Evolutionary conservation across 2,113 vertebrate genomes (phyloP).

Genomic region (Nettapus auritus): DNA sequence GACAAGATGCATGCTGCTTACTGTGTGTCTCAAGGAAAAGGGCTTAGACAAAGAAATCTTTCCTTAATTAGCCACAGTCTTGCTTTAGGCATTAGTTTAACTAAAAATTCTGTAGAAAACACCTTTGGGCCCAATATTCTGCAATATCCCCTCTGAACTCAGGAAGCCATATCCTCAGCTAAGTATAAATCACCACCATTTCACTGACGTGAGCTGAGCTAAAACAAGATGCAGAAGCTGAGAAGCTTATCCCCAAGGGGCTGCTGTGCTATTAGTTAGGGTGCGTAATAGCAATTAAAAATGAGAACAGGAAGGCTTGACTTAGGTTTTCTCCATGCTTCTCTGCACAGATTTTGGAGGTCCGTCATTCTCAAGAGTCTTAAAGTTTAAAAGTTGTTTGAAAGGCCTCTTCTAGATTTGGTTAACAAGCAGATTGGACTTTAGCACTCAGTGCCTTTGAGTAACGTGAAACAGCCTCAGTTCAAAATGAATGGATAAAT

Average conservation of each 20-base stretch:
- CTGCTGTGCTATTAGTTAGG: not conserved
- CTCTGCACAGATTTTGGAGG: not conserved
- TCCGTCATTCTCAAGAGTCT: not conserved
- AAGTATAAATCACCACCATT: rapidly evolving
- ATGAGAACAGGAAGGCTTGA: not conserved
- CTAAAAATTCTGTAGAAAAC: not conserved
- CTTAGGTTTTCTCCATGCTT: not conserved
- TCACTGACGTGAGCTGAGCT: not conserved
- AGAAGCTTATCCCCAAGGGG: not conserved
- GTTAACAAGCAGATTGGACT: not conserved
- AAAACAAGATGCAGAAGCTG: not conserved
- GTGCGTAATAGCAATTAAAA: not conserved
- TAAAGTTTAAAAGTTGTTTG: not conserved
- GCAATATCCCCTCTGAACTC: not conserved
- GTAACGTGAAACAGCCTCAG: not conserved
- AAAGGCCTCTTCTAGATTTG: not conserved
- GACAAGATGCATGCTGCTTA: not conserved
- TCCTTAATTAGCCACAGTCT: not conserved
- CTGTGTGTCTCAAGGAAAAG: not conserved
- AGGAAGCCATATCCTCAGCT: not conserved
- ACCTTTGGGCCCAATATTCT: not conserved
- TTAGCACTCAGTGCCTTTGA: not conserved
- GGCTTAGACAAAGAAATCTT: not conserved
- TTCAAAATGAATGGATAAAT: not conserved
- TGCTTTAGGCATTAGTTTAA: not conserved